These are phyloP conservation scores for Caenorhabditis wallacei DNA, from an alignment of 2,888 invertebrate species.

Conservation along the genomic window DNA sequence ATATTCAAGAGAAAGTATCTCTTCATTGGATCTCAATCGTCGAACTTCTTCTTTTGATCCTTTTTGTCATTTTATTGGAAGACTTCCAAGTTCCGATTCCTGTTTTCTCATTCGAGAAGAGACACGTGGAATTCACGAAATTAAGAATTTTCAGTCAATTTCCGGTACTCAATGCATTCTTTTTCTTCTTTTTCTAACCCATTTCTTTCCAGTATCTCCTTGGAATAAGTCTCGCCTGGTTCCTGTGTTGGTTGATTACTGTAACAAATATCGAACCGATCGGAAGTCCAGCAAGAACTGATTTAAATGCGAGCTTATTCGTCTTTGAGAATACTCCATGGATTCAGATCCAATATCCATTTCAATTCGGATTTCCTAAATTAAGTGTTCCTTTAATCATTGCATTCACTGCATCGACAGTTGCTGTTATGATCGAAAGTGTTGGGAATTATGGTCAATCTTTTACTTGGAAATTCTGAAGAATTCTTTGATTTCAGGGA, in stretches of 20 bases:
- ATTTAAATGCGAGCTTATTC: conserved; percentile 70
- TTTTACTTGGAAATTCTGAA: not conserved
- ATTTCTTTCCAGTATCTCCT: conserved; percentile 73
- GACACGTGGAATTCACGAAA: not conserved
- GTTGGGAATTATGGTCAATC: conserved; percentile 70
- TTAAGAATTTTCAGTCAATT: conserved; percentile 78
- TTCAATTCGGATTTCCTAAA: conserved; percentile 74
- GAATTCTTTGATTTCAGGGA: conserved; percentile 16
- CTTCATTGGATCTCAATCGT: conserved; percentile 81
- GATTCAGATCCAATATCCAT: conserved; percentile 78
- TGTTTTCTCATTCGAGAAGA: conserved; percentile 18
- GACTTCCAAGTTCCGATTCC: conserved; percentile 48
- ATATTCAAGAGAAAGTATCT: conserved; percentile 74
- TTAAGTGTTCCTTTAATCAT: conserved; percentile 71
- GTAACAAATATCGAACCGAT: conserved; percentile 69
- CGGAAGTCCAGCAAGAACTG: conserved; percentile 71
- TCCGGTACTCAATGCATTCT: conserved; percentile 63
- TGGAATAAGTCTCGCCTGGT: conserved; percentile 73
- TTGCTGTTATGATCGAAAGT: conserved; percentile 76
- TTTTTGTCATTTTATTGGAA: conserved; percentile 51
- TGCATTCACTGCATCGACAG: conserved; percentile 74
- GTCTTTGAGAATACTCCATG: conserved; percentile 74
- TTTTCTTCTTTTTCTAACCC: not conserved
- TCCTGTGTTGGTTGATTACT: conserved; percentile 73
- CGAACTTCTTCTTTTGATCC: conserved; percentile 41